Base-by-base conservation (phyloP, 2,888 invertebrate genomes). In the Xanthia icteritia region DNA sequence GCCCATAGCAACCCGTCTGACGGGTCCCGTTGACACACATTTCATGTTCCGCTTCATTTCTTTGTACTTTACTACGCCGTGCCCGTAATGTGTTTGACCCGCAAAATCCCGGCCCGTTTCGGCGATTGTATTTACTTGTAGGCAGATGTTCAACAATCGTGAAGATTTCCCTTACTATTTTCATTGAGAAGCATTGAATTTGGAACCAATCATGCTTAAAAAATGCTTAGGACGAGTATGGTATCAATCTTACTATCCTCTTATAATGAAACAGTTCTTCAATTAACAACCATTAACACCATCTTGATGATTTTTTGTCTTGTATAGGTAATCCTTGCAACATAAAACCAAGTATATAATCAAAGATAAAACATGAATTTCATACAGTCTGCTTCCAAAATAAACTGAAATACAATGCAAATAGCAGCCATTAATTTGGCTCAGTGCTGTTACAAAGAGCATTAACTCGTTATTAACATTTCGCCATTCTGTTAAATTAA, bases 21-120 rank as follows among this genome's bases (percentile, higher is more conserved):
- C 96, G 92, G 91, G 95, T 94, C 89, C 89, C 88, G 89, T 86
- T 92, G 92, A 91, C 94, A 93, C 87, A 94, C 92, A 93, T 93
- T 90, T 88, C 89, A 90, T 82, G 89, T 88, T 86, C 85, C 87
- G 86, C 82, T 85, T 83, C 86, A 87, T 84, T 86, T 87, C 84
- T 87, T 86, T 86, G 88, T 88, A 77, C 78, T 81, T 81, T 81
- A 87, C 77, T 77, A 68, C 82, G 70, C 39, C 77, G 58, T 58
- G 39, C 42, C 45, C 68, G 85, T 80, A 73, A 80, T 74, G 65
- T 54, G 54, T 69, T 71, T 77, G 80, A 84, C 76, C 83, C 71
- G 77, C 76, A 64, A 82, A 73, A 48, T 74, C 60, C 82, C 36
- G 48, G 23, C 45, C 82, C 72, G 36, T 73, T 75, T 82, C 69